phyloP scores from a whole-genome alignment of 2,888 invertebrate species.

The Drosophila basisetae region DNA sequence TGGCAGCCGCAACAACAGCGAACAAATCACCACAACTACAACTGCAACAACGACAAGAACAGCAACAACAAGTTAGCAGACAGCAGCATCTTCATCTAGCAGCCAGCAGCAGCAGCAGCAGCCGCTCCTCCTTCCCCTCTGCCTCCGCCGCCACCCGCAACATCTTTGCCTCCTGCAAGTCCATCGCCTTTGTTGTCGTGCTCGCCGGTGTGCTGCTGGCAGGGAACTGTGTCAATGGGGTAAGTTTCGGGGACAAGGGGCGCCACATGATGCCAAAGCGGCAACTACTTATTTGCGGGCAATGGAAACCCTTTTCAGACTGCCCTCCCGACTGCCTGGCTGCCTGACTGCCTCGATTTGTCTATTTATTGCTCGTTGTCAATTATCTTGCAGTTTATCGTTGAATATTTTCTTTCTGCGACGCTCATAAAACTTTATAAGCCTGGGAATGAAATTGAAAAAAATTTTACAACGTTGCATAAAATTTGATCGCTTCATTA shows the following conservation, averaged over 20 bases:
- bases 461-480: conserved; percentile 1
- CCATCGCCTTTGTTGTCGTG: conserved; percentile 66
- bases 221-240: conserved; percentile 85
- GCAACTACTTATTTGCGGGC: conserved; percentile 31
- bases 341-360: conserved; percentile 24
- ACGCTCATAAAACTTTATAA: conserved; percentile 39
- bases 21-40: conserved; percentile 66
- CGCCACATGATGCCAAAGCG: conserved; percentile 19
- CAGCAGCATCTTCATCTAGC: conserved; percentile 67
- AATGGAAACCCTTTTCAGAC: conserved; percentile 18
- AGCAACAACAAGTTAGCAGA: conserved; percentile 36
- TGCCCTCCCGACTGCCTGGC: not conserved
- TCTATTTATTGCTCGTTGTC: conserved; percentile 50
- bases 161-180: conserved; percentile 56
- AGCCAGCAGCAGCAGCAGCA: conserved; percentile 41
- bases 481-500: conserved; percentile 69
- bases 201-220: conserved; percentile 83
- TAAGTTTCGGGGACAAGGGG: conserved; percentile 71
- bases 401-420: conserved; percentile 12
- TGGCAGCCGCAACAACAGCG: conserved; percentile 66
- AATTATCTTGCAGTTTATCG: conserved; percentile 59
- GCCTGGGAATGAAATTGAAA: conserved; percentile 48
- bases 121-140: conserved; percentile 33
- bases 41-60: conserved; percentile 35
- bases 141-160: conserved; percentile 38